phyloP scores from a whole-genome alignment of 2,797 vertebrate genomes.

The Euphonia xanthogaster region DNA sequence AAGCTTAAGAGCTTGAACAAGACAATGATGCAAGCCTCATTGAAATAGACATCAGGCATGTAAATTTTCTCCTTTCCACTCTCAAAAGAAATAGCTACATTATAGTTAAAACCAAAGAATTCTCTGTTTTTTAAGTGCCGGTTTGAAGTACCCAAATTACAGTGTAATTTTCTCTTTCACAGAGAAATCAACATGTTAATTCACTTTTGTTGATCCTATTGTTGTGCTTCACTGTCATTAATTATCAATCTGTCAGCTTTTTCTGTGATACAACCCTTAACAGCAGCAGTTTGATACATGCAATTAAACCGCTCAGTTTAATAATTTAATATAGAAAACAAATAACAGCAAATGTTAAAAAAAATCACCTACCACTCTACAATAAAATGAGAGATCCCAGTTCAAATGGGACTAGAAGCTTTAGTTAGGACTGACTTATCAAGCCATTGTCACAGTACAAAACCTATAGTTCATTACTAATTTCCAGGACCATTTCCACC shows the following conservation, averaged over 20 bases:
- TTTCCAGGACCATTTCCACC: neutral
- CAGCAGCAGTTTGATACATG: neutral
- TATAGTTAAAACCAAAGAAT: constrained; percentile 19
- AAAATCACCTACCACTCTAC: neutral
- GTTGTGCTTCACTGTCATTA: constrained; percentile 29
- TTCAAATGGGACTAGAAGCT: neutral
- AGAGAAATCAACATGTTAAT: constrained; percentile 4
- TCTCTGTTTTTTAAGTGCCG: neutral
- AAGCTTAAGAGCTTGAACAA: constrained; percentile 6
- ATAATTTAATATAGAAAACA: constrained; percentile 27
- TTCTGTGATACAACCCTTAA: constrained; percentile 4
- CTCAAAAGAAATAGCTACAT: neutral
- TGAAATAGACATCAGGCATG: neutral
- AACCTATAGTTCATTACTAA: neutral
- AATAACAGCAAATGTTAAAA: neutral
- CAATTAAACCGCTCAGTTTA: neutral
- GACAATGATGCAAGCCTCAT: constrained; percentile 25
- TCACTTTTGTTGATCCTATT: constrained; percentile 34
- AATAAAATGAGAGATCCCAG: neutral
- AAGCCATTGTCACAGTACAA: neutral
- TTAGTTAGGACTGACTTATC: neutral
- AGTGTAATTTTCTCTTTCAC: constrained; percentile 35
- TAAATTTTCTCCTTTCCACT: neutral
- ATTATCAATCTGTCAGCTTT: constrained; percentile 34
- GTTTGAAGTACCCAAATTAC: constrained; percentile 28